Evolutionary conservation across 2,888 invertebrate species (phyloP).

Genomic region (Drosophila nigricruria): DNA sequence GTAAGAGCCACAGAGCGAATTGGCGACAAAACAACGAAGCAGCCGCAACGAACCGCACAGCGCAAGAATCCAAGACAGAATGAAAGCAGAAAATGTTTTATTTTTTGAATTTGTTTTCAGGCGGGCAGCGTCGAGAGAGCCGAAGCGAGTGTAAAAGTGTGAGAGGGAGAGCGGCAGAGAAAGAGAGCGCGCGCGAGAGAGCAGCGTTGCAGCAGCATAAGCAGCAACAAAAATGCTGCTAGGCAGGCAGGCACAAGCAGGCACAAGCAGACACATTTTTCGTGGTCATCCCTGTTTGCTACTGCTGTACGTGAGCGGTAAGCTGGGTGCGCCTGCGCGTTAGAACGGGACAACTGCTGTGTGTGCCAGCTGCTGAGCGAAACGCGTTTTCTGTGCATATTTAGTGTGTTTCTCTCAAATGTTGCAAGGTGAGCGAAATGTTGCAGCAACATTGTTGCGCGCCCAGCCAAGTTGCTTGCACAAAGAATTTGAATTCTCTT

Average conservation of each 20-base stretch:
- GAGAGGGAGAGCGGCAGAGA: background rate
- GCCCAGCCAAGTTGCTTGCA: background rate
- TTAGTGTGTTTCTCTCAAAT: constrained; percentile 48
- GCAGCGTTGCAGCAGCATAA: constrained; percentile 31
- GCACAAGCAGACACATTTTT: constrained; percentile 15
- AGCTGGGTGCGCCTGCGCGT: constrained; percentile 62
- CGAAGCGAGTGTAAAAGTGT: background rate
- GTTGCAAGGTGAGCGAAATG: constrained; percentile 52
- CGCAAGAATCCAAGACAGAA: constrained; percentile 62
- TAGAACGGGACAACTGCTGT: constrained; percentile 52
- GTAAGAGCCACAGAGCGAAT: constrained; percentile 83
- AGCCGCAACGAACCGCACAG: constrained; percentile 62
- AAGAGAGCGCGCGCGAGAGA: constrained; percentile 13
- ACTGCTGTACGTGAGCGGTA: constrained; percentile 34
- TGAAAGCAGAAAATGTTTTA: constrained; percentile 61
- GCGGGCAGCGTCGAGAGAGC: constrained; percentile 20
- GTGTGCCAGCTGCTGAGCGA: constrained; percentile 37
- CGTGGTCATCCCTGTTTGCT: constrained; percentile 52
- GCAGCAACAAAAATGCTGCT: constrained; percentile 30
- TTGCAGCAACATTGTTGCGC: constrained; percentile 61
- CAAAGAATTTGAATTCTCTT: background rate
- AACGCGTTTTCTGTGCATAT: constrained; percentile 57
- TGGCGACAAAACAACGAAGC: constrained; percentile 66
- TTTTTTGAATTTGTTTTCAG: constrained; percentile 57
- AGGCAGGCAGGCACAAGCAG: constrained; percentile 3